These are phyloP conservation scores for Eurystomus gularis DNA, from an alignment of 2,113 vertebrate genomes.

Conservation along the genomic window DNA sequence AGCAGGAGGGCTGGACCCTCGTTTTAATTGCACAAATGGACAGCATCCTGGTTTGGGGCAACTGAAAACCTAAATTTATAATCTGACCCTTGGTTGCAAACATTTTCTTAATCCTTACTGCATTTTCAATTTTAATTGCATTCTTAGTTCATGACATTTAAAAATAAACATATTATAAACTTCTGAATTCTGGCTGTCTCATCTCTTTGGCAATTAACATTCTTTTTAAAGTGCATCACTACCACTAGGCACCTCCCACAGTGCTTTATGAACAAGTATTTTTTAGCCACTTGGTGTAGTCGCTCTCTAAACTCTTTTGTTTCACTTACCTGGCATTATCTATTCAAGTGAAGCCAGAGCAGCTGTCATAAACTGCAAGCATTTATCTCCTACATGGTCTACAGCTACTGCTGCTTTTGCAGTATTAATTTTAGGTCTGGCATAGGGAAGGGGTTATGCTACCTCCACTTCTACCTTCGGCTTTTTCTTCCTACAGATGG, in stretches of 20 bases:
- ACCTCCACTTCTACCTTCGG: neutral
- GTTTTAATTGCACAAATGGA: neutral
- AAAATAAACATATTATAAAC: neutral
- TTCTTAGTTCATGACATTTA: neutral
- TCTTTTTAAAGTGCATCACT: neutral
- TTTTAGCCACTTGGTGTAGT: neutral
- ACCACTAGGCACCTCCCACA: neutral
- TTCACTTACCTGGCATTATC: neutral
- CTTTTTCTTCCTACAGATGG: neutral
- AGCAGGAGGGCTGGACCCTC: fast-evolving
- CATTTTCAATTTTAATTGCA: neutral
- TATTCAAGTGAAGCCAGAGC: neutral
- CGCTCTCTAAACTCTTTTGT: neutral
- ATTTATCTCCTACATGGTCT: neutral
- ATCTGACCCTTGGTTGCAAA: neutral
- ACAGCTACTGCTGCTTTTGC: neutral
- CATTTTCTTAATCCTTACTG: neutral
- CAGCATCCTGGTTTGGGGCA: neutral
- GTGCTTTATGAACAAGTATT: neutral
- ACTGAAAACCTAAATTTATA: neutral
- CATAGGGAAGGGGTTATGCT: neutral
- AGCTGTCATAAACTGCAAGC: neutral
- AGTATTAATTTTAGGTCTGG: neutral
- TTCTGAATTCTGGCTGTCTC: neutral
- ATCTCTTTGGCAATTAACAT: neutral